A percentile compares a stretch with the other conserved stretches of the same genome.
Evolutionary conservation across 2,888 invertebrate genomes (phyloP).

Genomic region (Stenchaetothrips biformis): DNA sequence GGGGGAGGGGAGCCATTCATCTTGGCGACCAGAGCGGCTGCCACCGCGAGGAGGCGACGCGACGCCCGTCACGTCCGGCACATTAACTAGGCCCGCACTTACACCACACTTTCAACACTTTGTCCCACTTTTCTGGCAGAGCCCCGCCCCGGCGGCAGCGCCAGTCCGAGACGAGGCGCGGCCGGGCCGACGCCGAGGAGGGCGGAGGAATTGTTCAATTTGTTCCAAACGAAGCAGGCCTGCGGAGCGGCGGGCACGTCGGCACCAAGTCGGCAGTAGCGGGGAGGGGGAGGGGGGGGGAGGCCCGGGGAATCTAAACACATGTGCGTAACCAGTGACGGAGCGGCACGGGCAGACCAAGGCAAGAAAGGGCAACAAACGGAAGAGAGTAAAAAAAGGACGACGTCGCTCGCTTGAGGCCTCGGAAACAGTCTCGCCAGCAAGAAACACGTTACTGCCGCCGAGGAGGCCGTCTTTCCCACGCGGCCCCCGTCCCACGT

Average conservation of each 20-base stretch:
- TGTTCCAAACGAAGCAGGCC: background rate
- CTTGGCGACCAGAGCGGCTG: too few species aligned
- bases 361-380: background rate
- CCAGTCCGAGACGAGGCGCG: background rate
- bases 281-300: background rate
- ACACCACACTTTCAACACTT: too few species aligned
- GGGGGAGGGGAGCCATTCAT: background rate
- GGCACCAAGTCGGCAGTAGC: background rate
- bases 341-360: background rate
- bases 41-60: too few species aligned
- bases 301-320: background rate
- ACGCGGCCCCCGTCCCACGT: too few species aligned
- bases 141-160: background rate
- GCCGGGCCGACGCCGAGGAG: background rate
- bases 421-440: too few species aligned
- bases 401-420: background rate
- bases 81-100: too few species aligned
- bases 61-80: too few species aligned
- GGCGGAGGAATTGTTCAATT: background rate
- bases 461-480: background rate
- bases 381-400: background rate
- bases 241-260: background rate
- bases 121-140: too few species aligned
- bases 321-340: slow-evolving; percentile 16
- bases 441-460: background rate